phyloP scores from a whole-genome alignment of 2,888 invertebrate species.

The Tachina fera region DNA sequence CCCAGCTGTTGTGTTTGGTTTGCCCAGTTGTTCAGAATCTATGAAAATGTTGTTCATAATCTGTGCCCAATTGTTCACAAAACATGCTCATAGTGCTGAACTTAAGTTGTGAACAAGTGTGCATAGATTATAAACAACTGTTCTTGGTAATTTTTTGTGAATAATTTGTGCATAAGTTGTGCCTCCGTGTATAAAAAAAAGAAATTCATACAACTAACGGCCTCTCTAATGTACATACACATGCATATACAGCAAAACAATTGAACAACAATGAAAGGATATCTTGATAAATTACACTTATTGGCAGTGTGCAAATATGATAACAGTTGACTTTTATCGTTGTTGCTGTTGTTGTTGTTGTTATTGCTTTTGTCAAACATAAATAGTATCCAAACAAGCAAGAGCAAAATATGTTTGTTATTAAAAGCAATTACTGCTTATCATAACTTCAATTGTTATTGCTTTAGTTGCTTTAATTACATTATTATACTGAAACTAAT shows the following conservation, averaged over 20 bases:
- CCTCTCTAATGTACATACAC: not conserved
- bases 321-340: not conserved
- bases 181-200: too few relatives aligned
- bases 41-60: too few relatives aligned
- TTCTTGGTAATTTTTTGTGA: too few relatives aligned
- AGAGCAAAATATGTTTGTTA: conserved; percentile 6
- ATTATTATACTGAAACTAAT: not conserved
- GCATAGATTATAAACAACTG: too few relatives aligned
- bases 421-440: conserved; percentile 58
- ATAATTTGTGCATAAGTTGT: too few relatives aligned
- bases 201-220: too few relatives aligned
- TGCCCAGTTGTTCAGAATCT: too few relatives aligned
- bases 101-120: too few relatives aligned
- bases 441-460: conserved; percentile 30
- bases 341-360: not conserved
- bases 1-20: too few relatives aligned
- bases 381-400: not conserved
- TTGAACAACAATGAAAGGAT: conserved; percentile 20
- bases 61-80: too few relatives aligned
- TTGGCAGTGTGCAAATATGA: conserved; percentile 61
- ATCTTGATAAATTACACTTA: conserved; percentile 61
- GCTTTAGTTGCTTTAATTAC: conserved; percentile 37
- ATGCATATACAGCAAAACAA: not conserved
- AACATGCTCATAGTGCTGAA: too few relatives aligned
- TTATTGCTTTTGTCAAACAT: too few relatives aligned